Evolutionary conservation across 2,113 vertebrate species (phyloP).

Genomic region (Sialia sialis): DNA sequence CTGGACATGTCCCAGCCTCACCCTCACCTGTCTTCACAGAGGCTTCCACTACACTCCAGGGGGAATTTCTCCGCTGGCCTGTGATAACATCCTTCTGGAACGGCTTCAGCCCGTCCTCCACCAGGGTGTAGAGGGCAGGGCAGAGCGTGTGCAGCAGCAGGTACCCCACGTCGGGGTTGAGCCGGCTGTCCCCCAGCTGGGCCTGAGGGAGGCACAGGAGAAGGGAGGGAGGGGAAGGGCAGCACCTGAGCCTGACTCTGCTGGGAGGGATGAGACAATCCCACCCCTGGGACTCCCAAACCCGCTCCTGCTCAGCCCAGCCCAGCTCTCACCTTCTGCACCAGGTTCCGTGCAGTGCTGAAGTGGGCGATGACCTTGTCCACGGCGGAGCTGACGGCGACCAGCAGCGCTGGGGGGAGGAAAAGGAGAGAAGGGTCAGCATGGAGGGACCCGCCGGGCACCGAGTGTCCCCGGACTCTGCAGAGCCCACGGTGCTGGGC

Average conservation of each 20-base stretch:
- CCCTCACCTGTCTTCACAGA: conserved; percentile 82
- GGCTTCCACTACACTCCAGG: conserved; percentile 91
- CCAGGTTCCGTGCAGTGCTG: conserved; percentile 84
- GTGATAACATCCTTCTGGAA: conserved; percentile 94
- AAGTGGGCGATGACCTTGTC: conserved; percentile 92
- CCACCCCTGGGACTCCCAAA: neutral
- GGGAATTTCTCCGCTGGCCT: conserved; percentile 86
- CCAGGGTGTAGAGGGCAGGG: conserved; percentile 83
- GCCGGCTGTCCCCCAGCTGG: conserved; percentile 89
- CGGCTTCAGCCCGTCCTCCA: conserved; percentile 88
- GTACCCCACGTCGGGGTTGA: conserved; percentile 89
- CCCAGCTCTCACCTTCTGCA: conserved; percentile 85
- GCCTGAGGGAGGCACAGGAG: conserved; percentile 69
- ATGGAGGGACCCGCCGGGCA: neutral
- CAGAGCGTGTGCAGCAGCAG: conserved; percentile 90
- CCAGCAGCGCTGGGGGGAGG: conserved; percentile 78
- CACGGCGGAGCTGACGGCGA: conserved; percentile 84
- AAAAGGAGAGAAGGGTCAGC: neutral
- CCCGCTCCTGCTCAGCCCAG: neutral
- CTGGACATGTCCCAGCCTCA: neutral
- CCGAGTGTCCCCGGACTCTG: neutral
- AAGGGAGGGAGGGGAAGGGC: neutral
- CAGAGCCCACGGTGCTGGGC: neutral
- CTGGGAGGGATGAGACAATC: neutral
- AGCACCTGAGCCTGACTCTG: neutral